Conservation (phyloP, 2,888 invertebrate genomes). For the Drosophila lutescens region DNA sequence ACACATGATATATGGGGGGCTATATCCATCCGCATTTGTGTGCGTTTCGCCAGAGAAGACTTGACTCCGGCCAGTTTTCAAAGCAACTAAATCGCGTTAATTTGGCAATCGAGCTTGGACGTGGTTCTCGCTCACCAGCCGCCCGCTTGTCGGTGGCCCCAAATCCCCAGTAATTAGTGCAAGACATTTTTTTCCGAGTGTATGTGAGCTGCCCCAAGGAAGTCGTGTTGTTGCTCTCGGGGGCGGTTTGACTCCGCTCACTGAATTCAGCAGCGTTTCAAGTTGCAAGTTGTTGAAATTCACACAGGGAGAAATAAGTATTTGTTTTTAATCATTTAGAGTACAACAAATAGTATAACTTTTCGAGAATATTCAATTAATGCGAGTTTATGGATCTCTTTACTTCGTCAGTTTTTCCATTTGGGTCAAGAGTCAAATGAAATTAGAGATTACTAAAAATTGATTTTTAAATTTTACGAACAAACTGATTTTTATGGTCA, state of each 20-base stretch:
- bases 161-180: conserved; percentile 76
- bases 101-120: conserved; percentile 62
- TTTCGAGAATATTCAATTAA: neutral
- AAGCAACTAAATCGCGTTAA: conserved; percentile 64
- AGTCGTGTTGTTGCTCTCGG: conserved; percentile 16
- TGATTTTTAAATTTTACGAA: too few species aligned
- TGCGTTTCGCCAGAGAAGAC: conserved; percentile 36
- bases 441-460: too few species aligned
- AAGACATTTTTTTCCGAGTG: conserved; percentile 55
- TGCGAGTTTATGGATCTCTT: too few species aligned
- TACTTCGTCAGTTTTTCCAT: too few species aligned
- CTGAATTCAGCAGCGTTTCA: conserved; percentile 47
- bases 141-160: conserved; percentile 49
- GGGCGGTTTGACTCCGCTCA: conserved; percentile 44
- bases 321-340: neutral
- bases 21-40: conserved; percentile 10
- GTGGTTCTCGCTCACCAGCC: conserved; percentile 15
- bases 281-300: conserved; percentile 52
- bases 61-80: conserved; percentile 47
- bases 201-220: conserved; percentile 6
- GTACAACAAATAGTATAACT: neutral
- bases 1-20: conserved; percentile 6
- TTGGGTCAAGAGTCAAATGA: too few species aligned
- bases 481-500: too few species aligned
- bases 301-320: neutral